These are phyloP conservation scores for Geotrypetes seraphini DNA, from an alignment of 2,797 vertebrate genomes.

Conservation along the genomic window DNA sequence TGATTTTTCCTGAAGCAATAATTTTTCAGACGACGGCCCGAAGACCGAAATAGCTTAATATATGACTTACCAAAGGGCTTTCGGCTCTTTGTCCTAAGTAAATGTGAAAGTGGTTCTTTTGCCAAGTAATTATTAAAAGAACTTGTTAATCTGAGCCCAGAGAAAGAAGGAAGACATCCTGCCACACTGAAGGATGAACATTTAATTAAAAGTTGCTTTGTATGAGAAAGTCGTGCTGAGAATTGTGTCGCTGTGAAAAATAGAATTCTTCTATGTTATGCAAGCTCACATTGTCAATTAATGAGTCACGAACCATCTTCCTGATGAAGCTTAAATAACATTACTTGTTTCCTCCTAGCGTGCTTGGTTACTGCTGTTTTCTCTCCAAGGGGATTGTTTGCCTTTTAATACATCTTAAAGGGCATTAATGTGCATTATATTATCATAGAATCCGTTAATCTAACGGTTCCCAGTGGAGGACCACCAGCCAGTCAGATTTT, in stretches of 20 bases:
- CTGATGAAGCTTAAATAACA: conserved; percentile 9
- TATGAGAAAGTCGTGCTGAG: conserved; percentile 8
- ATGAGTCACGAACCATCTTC: conserved; percentile 23
- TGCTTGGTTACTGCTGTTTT: neutral
- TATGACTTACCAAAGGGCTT: neutral
- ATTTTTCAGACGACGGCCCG: conserved; percentile 9
- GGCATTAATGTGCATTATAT: too few relatives aligned
- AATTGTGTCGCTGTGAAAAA: conserved; percentile 4
- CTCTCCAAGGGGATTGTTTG: conserved; percentile 3
- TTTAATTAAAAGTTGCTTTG: conserved; percentile 29
- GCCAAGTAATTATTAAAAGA: neutral
- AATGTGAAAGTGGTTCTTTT: conserved; percentile 11
- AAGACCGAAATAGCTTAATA: neutral
- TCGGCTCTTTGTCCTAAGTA: neutral
- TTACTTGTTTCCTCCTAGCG: conserved; percentile 15
- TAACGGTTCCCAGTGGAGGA: too few relatives aligned
- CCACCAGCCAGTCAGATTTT: too few relatives aligned
- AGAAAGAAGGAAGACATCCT: conserved; percentile 4
- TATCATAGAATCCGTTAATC: too few relatives aligned
- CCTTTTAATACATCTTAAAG: neutral
- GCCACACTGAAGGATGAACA: conserved; percentile 12
- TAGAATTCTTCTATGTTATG: conserved; percentile 2
- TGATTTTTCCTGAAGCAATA: neutral
- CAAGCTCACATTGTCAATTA: neutral
- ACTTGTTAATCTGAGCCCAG: neutral